Base-by-base conservation (phyloP, 2,888 invertebrate genomes). In the Acronicta leporina region DNA sequence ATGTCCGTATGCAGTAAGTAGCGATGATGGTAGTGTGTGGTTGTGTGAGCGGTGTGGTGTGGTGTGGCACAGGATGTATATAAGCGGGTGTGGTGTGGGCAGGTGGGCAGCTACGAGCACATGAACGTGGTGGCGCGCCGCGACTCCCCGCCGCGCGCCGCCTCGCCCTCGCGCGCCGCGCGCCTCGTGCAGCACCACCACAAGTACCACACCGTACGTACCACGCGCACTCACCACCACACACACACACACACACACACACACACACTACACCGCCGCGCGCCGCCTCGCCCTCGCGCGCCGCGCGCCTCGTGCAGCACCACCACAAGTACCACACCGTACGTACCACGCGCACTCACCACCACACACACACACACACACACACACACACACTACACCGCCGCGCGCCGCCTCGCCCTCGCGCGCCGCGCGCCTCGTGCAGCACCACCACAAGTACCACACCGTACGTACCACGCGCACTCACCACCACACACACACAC, bases 141-240 rank as follows among this genome's bases (percentile, higher is more conserved):
- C 96, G 92, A 97, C 79, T 97, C 97, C 77, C 98, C 99, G 51
- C 96, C 98, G 79, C 98, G 97, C 86, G 98, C 98, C 76, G 96
- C 98, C 78, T 98, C 98, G 50, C 96, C 98, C 79, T 98, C 98
- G 63, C 98, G 54, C 75, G 96, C 98, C 79, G 98, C 98, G 47
- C 96, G 98, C 79, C 98, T 63, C 97, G 35, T 50, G 15, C 40
- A 98, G 43, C 98, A 68, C 38, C 50, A 97, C 86, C 98, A 98
- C 95, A 99, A 99, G 95, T 99, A 99, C 93, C 98, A 99, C 93
- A 99, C 99, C 93, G 99, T 99, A 94, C 96, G 97, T 95, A 61
- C 40, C 27, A 8, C 15, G 5, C 16, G 7, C 40, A 10, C 35
- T 33, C 13, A 8, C 15, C 15, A 30, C 30, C 30, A 11, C 35